These are phyloP conservation scores for Labeo calbasu DNA, from an alignment of 2,797 vertebrate genomes.

Conservation along the genomic window DNA sequence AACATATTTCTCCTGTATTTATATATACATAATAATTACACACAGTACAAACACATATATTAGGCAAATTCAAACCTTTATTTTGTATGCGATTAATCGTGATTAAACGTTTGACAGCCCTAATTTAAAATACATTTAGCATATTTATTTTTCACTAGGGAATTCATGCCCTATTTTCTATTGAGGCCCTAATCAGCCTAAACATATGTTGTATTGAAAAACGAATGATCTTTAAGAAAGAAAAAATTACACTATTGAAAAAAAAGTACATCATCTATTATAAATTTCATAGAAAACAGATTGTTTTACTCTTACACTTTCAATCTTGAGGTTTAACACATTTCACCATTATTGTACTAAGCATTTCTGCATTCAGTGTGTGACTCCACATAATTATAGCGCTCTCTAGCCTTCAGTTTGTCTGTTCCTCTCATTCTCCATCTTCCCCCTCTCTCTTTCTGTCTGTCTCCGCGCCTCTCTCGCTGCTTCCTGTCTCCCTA, in stretches of 20 bases:
- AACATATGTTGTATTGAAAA: background rate
- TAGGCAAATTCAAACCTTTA: too few relatives aligned
- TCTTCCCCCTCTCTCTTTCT: slow-evolving; percentile 63
- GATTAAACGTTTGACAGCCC: too few relatives aligned
- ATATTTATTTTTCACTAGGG: too few relatives aligned
- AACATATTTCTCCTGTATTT: too few relatives aligned
- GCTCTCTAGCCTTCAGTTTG: slow-evolving; percentile 59
- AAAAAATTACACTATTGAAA: background rate
- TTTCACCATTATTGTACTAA: background rate
- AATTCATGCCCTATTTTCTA: background rate
- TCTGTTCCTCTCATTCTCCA: slow-evolving; percentile 43
- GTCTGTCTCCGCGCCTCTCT: slow-evolving; percentile 72
- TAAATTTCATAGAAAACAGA: background rate
- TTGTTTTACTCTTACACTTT: background rate
- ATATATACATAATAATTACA: too few relatives aligned
- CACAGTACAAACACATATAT: too few relatives aligned
- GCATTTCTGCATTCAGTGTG: slow-evolving; percentile 49
- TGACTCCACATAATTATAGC: slow-evolving; percentile 57
- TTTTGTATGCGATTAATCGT: too few relatives aligned
- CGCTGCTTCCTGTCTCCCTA: slow-evolving; percentile 79
- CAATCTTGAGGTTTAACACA: background rate
- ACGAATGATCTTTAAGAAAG: background rate
- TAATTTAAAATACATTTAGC: too few relatives aligned
- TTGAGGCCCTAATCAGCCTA: background rate
- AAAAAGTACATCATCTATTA: background rate